Percentiles rank a stretch among this genome's conserved stretches.
Evolutionary conservation across 2,797 vertebrate species (phyloP).

Genomic region (Simalia tracyae): DNA sequence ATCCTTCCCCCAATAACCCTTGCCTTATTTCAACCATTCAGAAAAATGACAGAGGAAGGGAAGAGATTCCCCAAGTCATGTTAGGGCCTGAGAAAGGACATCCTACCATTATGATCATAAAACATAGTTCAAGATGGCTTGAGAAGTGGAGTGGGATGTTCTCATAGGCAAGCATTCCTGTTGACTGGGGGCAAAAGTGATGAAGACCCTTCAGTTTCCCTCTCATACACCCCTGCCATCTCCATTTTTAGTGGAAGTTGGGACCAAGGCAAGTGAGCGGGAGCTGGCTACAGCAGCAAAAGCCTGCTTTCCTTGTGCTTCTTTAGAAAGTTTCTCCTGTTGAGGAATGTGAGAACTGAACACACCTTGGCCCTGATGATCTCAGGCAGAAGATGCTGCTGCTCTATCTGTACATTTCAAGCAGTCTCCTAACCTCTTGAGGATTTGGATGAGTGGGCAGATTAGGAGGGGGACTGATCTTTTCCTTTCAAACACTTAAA

Average conservation of each 20-base stretch:
- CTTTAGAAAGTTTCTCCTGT: no score
- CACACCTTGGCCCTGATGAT: no score
- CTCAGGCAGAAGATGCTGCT: no score
- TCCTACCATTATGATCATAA: background rate
- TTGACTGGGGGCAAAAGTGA: no score
- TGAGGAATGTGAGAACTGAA: no score
- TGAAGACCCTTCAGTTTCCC: no score
- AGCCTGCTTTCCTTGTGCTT: background rate
- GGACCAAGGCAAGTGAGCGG: background rate
- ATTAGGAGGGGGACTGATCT: background rate
- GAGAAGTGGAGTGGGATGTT: background rate
- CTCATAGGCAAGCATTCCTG: background rate
- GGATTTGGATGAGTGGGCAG: background rate
- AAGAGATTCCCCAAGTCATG: background rate
- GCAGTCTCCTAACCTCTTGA: background rate
- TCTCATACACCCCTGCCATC: background rate
- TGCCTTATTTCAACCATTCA: background rate
- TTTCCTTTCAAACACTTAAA: background rate
- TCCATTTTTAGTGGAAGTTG: background rate
- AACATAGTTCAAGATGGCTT: background rate
- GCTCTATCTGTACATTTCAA: no score
- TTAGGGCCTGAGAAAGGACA: background rate
- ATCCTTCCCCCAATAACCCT: background rate
- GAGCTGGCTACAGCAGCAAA: background rate
- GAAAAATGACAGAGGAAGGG: background rate